Evolutionary conservation across 2,113 vertebrate genomes (phyloP).

Genomic region (Columba livia): DNA sequence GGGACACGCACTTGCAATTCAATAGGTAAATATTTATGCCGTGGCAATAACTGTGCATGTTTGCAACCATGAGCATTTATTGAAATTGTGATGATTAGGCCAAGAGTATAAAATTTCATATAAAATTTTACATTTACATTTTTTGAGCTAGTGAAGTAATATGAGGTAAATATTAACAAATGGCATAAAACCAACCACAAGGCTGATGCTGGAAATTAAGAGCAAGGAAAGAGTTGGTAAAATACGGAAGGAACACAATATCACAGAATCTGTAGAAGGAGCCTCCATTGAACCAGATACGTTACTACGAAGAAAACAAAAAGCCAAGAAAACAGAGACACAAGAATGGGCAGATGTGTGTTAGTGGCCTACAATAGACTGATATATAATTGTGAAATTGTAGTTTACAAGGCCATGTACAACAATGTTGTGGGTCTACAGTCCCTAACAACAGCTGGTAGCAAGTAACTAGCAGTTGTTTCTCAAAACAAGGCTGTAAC

Average conservation of each 20-base stretch:
- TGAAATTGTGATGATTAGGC: neutral
- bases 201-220: neutral
- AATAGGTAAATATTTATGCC: neutral
- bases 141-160: neutral
- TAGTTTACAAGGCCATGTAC: neutral
- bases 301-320: neutral
- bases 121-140: neutral
- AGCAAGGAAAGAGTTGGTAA: neutral
- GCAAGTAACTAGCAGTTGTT: neutral
- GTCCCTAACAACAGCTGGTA: neutral
- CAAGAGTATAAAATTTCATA: neutral
- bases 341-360: neutral
- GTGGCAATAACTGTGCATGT: neutral
- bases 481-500: neutral
- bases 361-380: neutral
- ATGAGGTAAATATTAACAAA: neutral
- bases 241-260: neutral
- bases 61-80: neutral
- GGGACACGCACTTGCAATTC: neutral
- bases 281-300: neutral
- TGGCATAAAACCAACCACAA: neutral
- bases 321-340: neutral
- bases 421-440: neutral
- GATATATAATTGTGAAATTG: neutral
- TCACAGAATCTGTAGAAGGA: neutral